Evolutionary conservation across 2,113 vertebrate genomes (phyloP).

Genomic region (Crotalus viridis): DNA sequence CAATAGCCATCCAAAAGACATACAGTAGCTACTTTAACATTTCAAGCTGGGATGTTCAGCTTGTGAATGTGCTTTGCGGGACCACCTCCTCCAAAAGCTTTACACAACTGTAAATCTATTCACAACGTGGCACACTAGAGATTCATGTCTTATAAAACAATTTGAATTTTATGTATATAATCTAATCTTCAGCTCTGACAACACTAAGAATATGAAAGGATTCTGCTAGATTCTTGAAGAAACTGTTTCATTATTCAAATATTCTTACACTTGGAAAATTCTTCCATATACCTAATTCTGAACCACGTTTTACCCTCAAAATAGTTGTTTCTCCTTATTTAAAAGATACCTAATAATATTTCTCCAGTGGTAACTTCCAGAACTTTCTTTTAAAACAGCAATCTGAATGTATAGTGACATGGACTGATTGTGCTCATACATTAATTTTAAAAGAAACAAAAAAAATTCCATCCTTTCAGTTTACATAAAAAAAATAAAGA

Average conservation of each 20-base stretch:
- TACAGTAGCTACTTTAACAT: no score
- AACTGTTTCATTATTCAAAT: not conserved
- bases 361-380: constrained; percentile 33
- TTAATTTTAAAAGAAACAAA: constrained; percentile 14
- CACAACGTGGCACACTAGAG: not conserved
- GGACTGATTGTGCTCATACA: constrained; percentile 14
- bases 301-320: not conserved
- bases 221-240: not conserved
- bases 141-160: not conserved
- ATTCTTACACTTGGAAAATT: not conserved
- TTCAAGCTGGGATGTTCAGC: not conserved
- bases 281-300: not conserved
- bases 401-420: constrained; percentile 3
- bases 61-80: not conserved
- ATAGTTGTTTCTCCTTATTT: not conserved
- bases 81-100: not conserved
- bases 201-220: not conserved
- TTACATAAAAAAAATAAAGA: constrained; percentile 32
- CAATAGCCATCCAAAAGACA: no score
- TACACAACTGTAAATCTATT: not conserved
- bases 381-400: constrained; percentile 23
- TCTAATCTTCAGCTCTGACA: not conserved
- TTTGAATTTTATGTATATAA: not conserved
- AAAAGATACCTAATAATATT: constrained; percentile 25
- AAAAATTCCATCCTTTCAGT: constrained; percentile 29